A percentile compares a stretch with the other conserved stretches of the same genome.
phyloP scores from a whole-genome alignment of 2,113 vertebrate genomes.

The Sarotherodon lohbergeri region DNA sequence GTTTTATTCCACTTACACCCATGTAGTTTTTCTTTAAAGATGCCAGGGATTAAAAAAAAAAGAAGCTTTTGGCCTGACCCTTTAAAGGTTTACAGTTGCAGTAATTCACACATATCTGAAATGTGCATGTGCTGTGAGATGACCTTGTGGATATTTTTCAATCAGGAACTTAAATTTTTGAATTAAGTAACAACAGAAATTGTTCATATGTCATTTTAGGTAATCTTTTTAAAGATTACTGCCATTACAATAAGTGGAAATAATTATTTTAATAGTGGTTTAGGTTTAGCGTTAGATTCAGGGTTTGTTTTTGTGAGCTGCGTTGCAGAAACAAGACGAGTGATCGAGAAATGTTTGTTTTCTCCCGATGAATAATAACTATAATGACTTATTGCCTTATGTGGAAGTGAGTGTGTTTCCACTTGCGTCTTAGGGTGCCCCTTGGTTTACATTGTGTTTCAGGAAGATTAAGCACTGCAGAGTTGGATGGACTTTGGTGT shows the following conservation, averaged over 20 bases:
- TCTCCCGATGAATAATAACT: not conserved
- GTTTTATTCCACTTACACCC: not conserved
- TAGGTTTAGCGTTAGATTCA: not conserved
- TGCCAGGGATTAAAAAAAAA: not conserved
- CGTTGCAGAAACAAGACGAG: not conserved
- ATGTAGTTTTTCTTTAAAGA: not conserved
- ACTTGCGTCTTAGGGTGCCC: not conserved
- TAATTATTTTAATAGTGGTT: not conserved
- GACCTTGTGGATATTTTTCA: not conserved
- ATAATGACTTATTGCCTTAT: constrained; percentile 41
- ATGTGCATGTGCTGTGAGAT: constrained; percentile 18
- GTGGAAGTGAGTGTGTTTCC: not conserved
- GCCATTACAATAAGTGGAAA: not conserved
- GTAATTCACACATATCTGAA: not conserved
- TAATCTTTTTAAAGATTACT: not conserved
- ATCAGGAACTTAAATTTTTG: not conserved
- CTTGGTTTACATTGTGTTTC: constrained; percentile 12
- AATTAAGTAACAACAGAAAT: not conserved
- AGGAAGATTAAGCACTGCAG: not conserved
- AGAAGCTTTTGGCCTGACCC: not conserved
- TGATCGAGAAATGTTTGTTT: not conserved
- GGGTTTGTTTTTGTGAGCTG: not conserved
- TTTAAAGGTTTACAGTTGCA: not conserved
- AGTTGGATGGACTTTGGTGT: not conserved
- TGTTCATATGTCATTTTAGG: not conserved